Percentiles rank a stretch among this genome's conserved stretches.
Conservation (phyloP, 2,888 invertebrate genomes). For the Cataglyphis cursor region DNA sequence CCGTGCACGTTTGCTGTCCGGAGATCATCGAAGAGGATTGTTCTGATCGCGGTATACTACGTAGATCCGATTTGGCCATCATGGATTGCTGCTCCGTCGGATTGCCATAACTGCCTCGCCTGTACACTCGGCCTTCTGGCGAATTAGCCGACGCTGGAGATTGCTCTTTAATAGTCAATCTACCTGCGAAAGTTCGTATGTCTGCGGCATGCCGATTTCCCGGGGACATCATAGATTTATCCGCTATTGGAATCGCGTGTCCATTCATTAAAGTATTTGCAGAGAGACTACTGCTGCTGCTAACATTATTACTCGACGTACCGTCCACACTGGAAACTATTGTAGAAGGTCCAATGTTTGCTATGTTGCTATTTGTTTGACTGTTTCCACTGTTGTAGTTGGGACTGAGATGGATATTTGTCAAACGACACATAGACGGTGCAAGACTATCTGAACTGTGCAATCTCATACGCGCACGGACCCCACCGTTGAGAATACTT, state of each 20-base stretch:
- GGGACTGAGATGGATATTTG: constrained; percentile 65
- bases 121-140: constrained; percentile 51
- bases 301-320: constrained; percentile 29
- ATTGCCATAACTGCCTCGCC: constrained; percentile 53
- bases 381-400: constrained; percentile 61
- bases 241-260: constrained; percentile 65
- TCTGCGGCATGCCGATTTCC: constrained; percentile 49
- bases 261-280: constrained; percentile 68
- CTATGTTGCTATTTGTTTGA: constrained; percentile 63
- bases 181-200: constrained; percentile 55
- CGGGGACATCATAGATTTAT: constrained; percentile 62
- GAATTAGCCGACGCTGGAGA: constrained; percentile 26
- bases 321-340: constrained; percentile 52
- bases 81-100: constrained; percentile 59
- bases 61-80: constrained; percentile 47
- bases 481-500: constrained; percentile 91
- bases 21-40: constrained; percentile 46
- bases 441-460: constrained; percentile 88
- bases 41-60: constrained; percentile 58
- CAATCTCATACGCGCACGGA: constrained; percentile 90
- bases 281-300: constrained; percentile 52
- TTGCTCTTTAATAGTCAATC: constrained; percentile 57
- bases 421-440: constrained; percentile 75
- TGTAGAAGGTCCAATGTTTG: constrained; percentile 58
- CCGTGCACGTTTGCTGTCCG: constrained; percentile 28